Evolutionary conservation across 2,888 invertebrate genomes (phyloP).

Genomic region (Chouioia cunea): DNA sequence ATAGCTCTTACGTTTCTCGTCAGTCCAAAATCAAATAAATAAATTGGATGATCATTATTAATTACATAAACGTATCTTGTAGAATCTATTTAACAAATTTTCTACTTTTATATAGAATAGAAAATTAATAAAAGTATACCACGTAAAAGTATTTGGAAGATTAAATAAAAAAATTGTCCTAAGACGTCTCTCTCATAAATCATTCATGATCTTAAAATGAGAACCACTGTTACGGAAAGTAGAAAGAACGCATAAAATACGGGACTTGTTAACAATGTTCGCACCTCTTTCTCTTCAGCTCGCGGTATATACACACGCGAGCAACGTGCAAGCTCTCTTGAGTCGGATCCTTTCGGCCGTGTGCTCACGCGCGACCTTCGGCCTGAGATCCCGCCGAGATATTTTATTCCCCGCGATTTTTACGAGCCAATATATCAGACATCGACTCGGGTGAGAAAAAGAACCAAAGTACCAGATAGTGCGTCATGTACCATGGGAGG

Average conservation of each 20-base stretch:
- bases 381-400: slow-evolving; percentile 65
- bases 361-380: slow-evolving; percentile 60
- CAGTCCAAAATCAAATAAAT: too few species aligned
- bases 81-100: too few species aligned
- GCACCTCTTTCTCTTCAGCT: slow-evolving; percentile 56
- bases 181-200: too few species aligned
- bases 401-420: slow-evolving; percentile 67
- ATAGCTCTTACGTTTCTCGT: too few species aligned
- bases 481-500: slow-evolving; percentile 29
- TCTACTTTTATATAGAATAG: too few species aligned
- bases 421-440: slow-evolving; percentile 69
- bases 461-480: slow-evolving; percentile 13
- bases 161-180: too few species aligned
- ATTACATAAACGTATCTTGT: too few species aligned
- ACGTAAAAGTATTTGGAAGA: too few species aligned
- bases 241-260: slow-evolving; percentile 62
- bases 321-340: slow-evolving; percentile 43
- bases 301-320: background rate
- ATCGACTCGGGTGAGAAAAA: slow-evolving; percentile 58
- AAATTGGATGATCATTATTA: too few species aligned
- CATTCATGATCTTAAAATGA: slow-evolving; percentile 39
- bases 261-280: slow-evolving; percentile 68
- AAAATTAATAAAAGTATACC: too few species aligned
- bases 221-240: slow-evolving; percentile 57
- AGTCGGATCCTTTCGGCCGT: slow-evolving; percentile 64